Percentiles rank a stretch among this genome's conserved stretches.
Conservation (phyloP, 2,797 vertebrate genomes). For the Kryptolebias ocellatus region DNA sequence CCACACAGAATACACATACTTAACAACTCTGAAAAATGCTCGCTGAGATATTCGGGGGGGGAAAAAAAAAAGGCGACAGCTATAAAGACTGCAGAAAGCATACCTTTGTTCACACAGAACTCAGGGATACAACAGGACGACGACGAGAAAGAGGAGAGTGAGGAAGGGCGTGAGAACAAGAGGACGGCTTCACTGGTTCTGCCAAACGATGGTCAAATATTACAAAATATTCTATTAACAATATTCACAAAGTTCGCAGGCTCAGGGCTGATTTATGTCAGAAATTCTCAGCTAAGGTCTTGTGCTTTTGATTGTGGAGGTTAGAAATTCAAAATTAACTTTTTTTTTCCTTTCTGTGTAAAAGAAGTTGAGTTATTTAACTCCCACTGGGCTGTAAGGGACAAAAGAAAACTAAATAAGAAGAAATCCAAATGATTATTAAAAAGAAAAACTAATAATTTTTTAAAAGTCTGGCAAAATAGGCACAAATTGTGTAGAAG, state of each 20-base stretch:
- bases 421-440: conserved; percentile 25
- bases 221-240: conserved; percentile 89
- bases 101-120: conserved; percentile 78
- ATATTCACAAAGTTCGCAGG: conserved; percentile 82
- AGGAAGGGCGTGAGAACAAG: conserved; percentile 62
- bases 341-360: conserved; percentile 41
- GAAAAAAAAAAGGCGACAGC: conserved; percentile 74
- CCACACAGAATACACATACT: conserved; percentile 79
- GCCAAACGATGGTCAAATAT: conserved; percentile 86
- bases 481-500: conserved; percentile 81
- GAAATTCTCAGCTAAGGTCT: conserved; percentile 78
- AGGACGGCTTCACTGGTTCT: conserved; percentile 83
- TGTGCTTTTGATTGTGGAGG: conserved; percentile 79
- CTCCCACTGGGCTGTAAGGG: conserved; percentile 41
- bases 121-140: conserved; percentile 75
- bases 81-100: conserved; percentile 82
- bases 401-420: conserved; percentile 21
- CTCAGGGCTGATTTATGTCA: conserved; percentile 76
- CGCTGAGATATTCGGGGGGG: conserved; percentile 68
- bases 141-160: conserved; percentile 58
- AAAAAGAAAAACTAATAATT: conserved; percentile 39
- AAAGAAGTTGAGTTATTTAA: conserved; percentile 47
- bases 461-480: conserved; percentile 55
- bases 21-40: conserved; percentile 78
- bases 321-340: conserved; percentile 46